Evolutionary conservation across 2,113 vertebrate species (phyloP), one percentile per base, ranked within the genome.

Genomic region (Phalacrocorax brasilianus): DNA sequence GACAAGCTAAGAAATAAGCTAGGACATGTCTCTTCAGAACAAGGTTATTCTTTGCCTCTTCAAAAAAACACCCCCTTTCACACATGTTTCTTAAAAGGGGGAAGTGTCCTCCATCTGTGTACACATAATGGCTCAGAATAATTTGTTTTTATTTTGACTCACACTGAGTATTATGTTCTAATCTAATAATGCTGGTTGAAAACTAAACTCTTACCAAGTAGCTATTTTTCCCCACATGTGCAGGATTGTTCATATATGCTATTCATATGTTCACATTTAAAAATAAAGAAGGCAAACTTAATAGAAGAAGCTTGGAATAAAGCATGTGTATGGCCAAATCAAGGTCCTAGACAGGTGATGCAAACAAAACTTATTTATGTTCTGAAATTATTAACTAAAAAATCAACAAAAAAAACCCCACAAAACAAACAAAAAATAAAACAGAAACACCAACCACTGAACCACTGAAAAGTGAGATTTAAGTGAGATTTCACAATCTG

Each of bases 1-100:
- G 58, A 77, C 96, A 95, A 88, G 96, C 55, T 38, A 55, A 63
- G 86, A 55, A 79, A 76, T 70, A 81, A 91, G 90, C n/a, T 55
- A 58, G 49, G 71, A 83, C 67, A 33, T 7, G 89, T 17, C 47
- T 91, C 58, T 70, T 91, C 47, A 88, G 47, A 94, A 52, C 23
- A 89, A 55, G 26, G 58, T 26, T 85, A 44, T 44, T 91, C 47
- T 72, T 27, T 19, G 17, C 16, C 32, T 92, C 58, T 85, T 49
- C 11, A 53, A 47, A 72, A 75, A 49, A 28, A 30, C 53, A 73
- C 5, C 6, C 8, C 20, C 40, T 52, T 67, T 40, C 20, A 45
- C 15, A 33, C 5, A 15, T 1, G 16, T 5, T 23, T 84, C 68
- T 75, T 33, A 30, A 77, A 65, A 92, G 45, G 15, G 12, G 11